Evolutionary conservation across 1,140 invertebrate genomes (phyloP).

Genomic region (Sycobia sp.): DNA sequence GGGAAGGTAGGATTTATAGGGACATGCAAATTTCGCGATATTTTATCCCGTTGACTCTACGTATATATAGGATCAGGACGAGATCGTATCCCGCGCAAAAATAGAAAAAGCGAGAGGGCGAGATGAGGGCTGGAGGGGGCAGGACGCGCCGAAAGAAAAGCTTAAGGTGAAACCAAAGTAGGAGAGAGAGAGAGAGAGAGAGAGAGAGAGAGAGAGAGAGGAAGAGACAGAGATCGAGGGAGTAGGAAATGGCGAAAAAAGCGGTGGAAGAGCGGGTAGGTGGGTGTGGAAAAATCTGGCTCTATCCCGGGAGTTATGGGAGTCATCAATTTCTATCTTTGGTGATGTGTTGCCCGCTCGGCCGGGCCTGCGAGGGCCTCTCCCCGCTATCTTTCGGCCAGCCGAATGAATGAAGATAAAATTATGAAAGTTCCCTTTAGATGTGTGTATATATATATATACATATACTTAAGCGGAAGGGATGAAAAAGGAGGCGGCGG

Average conservation of each 20-base stretch:
- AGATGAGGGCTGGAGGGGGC: not conserved
- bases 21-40: constrained; percentile 52
- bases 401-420: constrained; percentile 6
- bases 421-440: constrained; percentile 18
- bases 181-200: too few relatives aligned
- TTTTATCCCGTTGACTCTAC: constrained; percentile 41
- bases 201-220: not conserved
- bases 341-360: constrained; percentile 19
- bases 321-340: constrained; percentile 49
- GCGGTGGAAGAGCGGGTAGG: too few relatives aligned
- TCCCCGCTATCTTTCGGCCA: too few relatives aligned
- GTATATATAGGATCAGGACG: too few relatives aligned
- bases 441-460: too few relatives aligned
- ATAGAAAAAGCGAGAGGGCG: not conserved
- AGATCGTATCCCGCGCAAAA: constrained; percentile 1
- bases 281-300: too few relatives aligned
- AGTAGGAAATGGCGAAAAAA: too few relatives aligned
- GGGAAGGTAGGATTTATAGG: constrained; percentile 37
- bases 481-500: not conserved
- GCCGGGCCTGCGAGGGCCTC: too few relatives aligned
- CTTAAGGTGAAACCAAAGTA: too few relatives aligned
- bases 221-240: too few relatives aligned
- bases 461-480: not conserved
- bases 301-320: constrained; percentile 47
- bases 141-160: too few relatives aligned